These are phyloP conservation scores for Tolypeutes matacus DNA, from an alignment of 2,797 vertebrate genomes.

Conservation along the genomic window DNA sequence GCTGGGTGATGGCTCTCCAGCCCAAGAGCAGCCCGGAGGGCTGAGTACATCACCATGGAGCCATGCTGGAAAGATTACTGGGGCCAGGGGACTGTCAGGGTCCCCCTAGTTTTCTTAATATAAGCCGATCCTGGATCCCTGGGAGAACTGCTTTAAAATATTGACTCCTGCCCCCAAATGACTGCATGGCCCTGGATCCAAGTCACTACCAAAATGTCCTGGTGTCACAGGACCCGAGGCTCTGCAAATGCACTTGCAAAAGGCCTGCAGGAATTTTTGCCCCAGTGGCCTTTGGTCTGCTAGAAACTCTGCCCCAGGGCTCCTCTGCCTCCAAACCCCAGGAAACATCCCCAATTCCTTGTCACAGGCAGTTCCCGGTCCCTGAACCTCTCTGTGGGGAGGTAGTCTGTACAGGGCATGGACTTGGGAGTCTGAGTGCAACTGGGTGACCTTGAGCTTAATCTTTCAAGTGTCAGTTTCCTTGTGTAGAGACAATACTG, in stretches of 20 bases:
- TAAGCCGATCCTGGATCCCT: neutral
- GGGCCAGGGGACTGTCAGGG: neutral
- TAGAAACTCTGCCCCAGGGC: neutral
- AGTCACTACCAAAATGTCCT: neutral
- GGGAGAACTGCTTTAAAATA: neutral
- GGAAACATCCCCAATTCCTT: neutral
- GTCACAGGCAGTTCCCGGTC: neutral
- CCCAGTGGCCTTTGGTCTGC: neutral
- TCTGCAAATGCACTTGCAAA: neutral
- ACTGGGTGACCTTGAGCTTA: neutral
- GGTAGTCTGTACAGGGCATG: neutral
- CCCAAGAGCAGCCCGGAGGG: neutral
- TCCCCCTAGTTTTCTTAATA: neutral
- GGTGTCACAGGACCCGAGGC: neutral
- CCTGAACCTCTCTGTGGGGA: neutral
- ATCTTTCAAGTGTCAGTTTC: neutral
- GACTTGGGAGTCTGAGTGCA: conserved; percentile 10
- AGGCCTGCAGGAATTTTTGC: neutral
- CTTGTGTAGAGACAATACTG: neutral
- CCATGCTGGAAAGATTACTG: neutral
- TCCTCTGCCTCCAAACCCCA: neutral
- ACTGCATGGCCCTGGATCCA: neutral
- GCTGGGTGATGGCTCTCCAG: neutral
- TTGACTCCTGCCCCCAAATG: neutral
- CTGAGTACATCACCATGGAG: neutral